phyloP scores from a whole-genome alignment of 2,888 invertebrate species.

The Heliconius aoede region DNA sequence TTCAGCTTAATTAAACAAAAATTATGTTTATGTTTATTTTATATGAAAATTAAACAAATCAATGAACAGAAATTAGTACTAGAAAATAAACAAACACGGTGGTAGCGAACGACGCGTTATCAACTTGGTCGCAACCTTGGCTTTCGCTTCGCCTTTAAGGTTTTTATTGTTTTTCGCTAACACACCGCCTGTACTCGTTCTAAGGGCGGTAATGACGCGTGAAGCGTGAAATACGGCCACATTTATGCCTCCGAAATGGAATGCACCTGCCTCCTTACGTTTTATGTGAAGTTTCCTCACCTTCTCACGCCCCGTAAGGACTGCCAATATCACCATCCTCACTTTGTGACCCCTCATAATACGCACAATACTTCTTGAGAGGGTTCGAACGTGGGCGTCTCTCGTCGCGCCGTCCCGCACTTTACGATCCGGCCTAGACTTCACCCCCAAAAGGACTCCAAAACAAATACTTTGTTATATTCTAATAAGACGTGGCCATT shows the following conservation, averaged over 20 bases:
- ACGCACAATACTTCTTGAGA: slow-evolving; percentile 79
- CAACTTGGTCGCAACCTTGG: slow-evolving; percentile 58
- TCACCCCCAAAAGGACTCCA: slow-evolving; percentile 34
- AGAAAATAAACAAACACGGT: slow-evolving; percentile 38
- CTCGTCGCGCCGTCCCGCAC: slow-evolving; percentile 63
- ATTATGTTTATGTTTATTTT: neutral
- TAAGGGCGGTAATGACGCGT: slow-evolving; percentile 74
- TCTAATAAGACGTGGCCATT: slow-evolving; percentile 26
- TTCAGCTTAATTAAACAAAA: neutral
- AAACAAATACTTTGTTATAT: slow-evolving; percentile 41
- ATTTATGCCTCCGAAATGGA: slow-evolving; percentile 80
- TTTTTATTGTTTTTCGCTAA: slow-evolving; percentile 78
- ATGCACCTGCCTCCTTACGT: slow-evolving; percentile 83
- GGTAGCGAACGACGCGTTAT: slow-evolving; percentile 54
- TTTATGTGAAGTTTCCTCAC: slow-evolving; percentile 82
- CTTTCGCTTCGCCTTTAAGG: slow-evolving; percentile 67
- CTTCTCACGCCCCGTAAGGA: slow-evolving; percentile 77
- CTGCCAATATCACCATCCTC: slow-evolving; percentile 80
- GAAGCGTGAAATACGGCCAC: slow-evolving; percentile 80
- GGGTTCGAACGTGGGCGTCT: slow-evolving; percentile 72
- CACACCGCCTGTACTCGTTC: slow-evolving; percentile 66
- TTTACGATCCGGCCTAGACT: slow-evolving; percentile 64
- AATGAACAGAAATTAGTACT: neutral
- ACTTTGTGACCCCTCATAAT: slow-evolving; percentile 83
- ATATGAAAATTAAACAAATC: no score